These are phyloP conservation scores for Phyllostomus hastatus DNA, from an alignment of 2,113 vertebrate species.

Conservation along the genomic window DNA sequence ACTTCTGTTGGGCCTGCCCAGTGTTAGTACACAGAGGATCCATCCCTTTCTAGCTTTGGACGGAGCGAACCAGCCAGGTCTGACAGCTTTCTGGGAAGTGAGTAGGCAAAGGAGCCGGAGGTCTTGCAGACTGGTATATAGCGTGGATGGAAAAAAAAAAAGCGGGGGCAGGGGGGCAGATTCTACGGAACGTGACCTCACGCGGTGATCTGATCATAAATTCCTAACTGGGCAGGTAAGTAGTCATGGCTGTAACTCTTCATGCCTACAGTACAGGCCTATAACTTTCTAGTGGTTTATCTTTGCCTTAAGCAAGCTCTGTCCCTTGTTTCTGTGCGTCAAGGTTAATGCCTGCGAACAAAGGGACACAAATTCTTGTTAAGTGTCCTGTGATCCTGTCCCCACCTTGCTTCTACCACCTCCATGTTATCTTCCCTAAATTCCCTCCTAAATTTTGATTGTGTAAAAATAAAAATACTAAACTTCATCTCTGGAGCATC, in stretches of 20 bases:
- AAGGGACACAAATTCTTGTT: neutral
- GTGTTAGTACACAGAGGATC: neutral
- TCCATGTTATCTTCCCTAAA: neutral
- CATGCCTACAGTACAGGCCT: neutral
- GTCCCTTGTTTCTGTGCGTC: neutral
- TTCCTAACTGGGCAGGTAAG: neutral
- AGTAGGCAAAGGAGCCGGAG: neutral
- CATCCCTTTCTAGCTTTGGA: neutral
- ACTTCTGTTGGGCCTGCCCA: neutral
- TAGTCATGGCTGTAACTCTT: neutral
- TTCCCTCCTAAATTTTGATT: neutral
- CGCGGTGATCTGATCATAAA: neutral
- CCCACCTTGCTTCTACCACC: neutral
- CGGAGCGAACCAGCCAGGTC: neutral
- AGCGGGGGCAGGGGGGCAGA: neutral
- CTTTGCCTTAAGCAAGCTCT: neutral
- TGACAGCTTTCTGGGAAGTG: neutral
- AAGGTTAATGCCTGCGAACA: neutral
- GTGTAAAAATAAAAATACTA: neutral
- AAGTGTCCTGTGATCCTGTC: neutral
- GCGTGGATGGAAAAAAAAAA: neutral
- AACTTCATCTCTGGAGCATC: neutral
- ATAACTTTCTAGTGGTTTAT: neutral
- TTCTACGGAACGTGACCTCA: neutral
- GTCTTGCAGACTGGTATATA: neutral